Base-by-base conservation (phyloP, 2,113 vertebrate species). In the Nothobranchius furzeri region DNA sequence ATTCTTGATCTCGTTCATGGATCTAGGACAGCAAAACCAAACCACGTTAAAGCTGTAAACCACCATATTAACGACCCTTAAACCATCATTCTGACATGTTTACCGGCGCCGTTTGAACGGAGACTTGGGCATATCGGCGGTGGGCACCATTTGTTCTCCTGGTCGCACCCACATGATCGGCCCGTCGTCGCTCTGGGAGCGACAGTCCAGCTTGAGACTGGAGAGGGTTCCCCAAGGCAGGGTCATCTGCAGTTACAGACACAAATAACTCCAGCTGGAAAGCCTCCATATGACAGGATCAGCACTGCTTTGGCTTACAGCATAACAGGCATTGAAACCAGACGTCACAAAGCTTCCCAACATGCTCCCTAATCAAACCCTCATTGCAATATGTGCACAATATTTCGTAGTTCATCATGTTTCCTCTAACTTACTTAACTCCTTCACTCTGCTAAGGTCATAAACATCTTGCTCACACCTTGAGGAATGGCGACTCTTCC, bases 81-180 rank as follows among this genome's bases (percentile, higher is more conserved):
- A 25, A 10, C n/a, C 7, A 48, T n/a, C 7, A 3, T 56, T 17
- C 3, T 4, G 15, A 25, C 9, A 24, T 30, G 30, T 30, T 30
- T 94, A 98, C 96, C 96, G 94, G 92, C 97, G 95, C 73, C 96
- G 92, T 87, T 99, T 99, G 91, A 98, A 99, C 8, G 97, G 97
- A 4, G 97, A 99, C 93, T 99, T 99, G 91, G 96, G 97, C 95
- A 98, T 95, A 73, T 99, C 97, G 68, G 97, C 97, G 37, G 97
- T 99, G 20, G 97, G 97, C 3, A 99, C 96, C 97, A 99, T 99
- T 86, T 99, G 97, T 66, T 99, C 97, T 64, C 97, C 97, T 0
- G 97, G 97, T 76, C 97, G 92, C 58, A 99, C 97, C 97, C 97
- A 99, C 97, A 99, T 95, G 68, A 99, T 99, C 65, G 97, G 97